Evolutionary conservation across 2,888 invertebrate species (phyloP).

Genomic region (Vandiemenella viatica): DNA sequence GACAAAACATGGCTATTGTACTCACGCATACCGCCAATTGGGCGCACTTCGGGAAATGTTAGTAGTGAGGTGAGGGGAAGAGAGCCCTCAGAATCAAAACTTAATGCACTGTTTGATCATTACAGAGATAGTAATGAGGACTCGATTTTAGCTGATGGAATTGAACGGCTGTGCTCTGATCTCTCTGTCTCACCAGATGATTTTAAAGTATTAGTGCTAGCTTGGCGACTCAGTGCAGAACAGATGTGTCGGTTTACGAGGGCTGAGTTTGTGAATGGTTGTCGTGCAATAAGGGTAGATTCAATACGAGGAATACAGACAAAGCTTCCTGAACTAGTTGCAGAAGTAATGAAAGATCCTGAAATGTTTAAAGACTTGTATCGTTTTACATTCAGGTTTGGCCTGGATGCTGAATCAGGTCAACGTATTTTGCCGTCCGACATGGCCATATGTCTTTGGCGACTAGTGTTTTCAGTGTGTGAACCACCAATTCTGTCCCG

Average conservation of each 20-base stretch:
- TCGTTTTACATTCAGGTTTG: conserved; percentile 74
- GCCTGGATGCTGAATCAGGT: conserved; percentile 70
- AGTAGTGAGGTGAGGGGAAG: conserved; percentile 16
- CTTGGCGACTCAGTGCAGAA: conserved; percentile 87
- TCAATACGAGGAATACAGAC: conserved; percentile 60
- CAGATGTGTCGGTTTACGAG: conserved; percentile 92
- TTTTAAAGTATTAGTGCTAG: conserved; percentile 79
- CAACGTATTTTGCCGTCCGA: conserved; percentile 82
- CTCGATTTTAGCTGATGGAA: conserved; percentile 78
- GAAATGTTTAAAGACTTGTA: conserved; percentile 85
- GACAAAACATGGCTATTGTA: conserved; percentile 20
- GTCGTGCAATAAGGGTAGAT: conserved; percentile 70
- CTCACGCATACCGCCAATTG: conserved; percentile 25
- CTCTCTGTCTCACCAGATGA: conserved; percentile 82
- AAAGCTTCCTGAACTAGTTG: conserved; percentile 67
- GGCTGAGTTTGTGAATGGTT: conserved; percentile 72
- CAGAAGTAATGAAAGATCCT: conserved; percentile 56
- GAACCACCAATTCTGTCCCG: conserved; percentile 70
- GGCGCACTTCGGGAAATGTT: conserved; percentile 22
- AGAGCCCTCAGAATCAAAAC: conserved; percentile 58
- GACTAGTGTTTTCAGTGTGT: conserved; percentile 72
- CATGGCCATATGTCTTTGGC: conserved; percentile 86
- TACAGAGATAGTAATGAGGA: conserved; percentile 81
- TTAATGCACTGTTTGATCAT: conserved; percentile 66
- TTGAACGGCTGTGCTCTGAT: conserved; percentile 81